Percentiles rank a stretch among this genome's conserved stretches.
These are phyloP conservation scores for Byasa hedistus DNA, from an alignment of 2,888 invertebrate genomes.

Conservation along the genomic window DNA sequence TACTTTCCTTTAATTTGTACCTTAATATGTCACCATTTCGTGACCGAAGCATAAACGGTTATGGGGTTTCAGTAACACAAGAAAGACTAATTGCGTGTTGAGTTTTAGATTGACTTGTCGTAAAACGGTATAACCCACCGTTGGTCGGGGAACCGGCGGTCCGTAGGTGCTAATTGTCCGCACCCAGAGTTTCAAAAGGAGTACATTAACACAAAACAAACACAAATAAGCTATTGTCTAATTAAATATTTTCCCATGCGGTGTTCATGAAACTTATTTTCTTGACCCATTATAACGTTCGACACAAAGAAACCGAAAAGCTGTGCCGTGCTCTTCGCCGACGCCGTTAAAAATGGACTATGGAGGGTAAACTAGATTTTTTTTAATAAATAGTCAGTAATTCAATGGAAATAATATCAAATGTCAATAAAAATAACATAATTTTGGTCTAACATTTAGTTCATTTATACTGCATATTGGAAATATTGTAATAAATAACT, in stretches of 20 bases:
- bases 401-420: too few species aligned
- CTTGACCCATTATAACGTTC: slow-evolving; percentile 46
- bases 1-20: neutral
- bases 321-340: slow-evolving; percentile 45
- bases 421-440: too few species aligned
- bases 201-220: slow-evolving; percentile 78
- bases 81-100: slow-evolving; percentile 38
- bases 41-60: slow-evolving; percentile 20
- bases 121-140: slow-evolving; percentile 53
- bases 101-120: slow-evolving; percentile 65
- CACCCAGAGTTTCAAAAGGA: slow-evolving; percentile 65
- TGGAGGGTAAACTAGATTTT: neutral
- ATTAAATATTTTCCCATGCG: slow-evolving; percentile 79
- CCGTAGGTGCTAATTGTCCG: slow-evolving; percentile 69
- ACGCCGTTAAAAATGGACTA: slow-evolving; percentile 27
- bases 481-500: too few species aligned
- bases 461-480: too few species aligned
- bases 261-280: slow-evolving; percentile 46
- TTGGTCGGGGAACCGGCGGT: slow-evolving; percentile 59
- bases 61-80: slow-evolving; percentile 23
- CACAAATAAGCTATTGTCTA: slow-evolving; percentile 79
- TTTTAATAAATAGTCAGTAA: neutral
- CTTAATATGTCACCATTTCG: slow-evolving; percentile 21
- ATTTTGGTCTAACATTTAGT: too few species aligned
- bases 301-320: slow-evolving; percentile 63